phyloP scores from a whole-genome alignment of 2,113 vertebrate species.

The Gambusia affinis region DNA sequence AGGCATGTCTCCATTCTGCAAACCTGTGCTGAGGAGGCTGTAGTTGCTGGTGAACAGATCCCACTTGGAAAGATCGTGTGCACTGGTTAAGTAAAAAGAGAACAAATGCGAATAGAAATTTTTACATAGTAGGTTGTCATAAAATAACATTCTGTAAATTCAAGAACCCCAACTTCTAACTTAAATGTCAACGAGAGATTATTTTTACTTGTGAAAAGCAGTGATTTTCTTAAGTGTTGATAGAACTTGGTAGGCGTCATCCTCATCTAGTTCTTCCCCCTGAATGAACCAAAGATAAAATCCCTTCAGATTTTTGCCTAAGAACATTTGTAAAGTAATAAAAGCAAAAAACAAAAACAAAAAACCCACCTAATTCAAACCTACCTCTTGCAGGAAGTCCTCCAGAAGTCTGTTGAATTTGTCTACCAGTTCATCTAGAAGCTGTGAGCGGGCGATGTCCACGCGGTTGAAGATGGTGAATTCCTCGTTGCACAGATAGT shows the following conservation, averaged over 20 bases:
- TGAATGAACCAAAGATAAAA: slow-evolving; percentile 45
- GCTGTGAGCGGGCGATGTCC: slow-evolving; percentile 93
- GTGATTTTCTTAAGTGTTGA: slow-evolving; percentile 97
- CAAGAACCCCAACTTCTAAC: not conserved
- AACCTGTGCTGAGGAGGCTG: slow-evolving; percentile 92
- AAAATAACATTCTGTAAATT: no score
- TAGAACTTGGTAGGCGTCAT: slow-evolving; percentile 93
- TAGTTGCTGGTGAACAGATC: slow-evolving; percentile 97
- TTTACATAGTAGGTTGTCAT: no score
- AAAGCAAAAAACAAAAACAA: not conserved
- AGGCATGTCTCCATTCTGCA: slow-evolving; percentile 98
- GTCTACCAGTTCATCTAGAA: slow-evolving; percentile 94
- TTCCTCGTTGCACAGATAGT: slow-evolving; percentile 95
- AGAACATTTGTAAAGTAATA: not conserved
- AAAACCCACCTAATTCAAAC: not conserved
- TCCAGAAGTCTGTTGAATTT: slow-evolving; percentile 95
- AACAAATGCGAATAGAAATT: not conserved
- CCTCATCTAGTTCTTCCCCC: slow-evolving; percentile 97
- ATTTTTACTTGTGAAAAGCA: slow-evolving; percentile 93
- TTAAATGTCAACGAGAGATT: not conserved
- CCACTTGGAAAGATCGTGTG: slow-evolving; percentile 96
- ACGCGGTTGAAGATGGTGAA: slow-evolving; percentile 97
- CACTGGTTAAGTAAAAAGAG: slow-evolving; percentile 75
- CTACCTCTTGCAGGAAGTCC: slow-evolving; percentile 94
- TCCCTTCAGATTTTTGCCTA: fast-evolving